These are phyloP conservation scores for Pangasianodon hypophthalmus DNA, from an alignment of 2,113 vertebrate genomes.

Conservation along the genomic window DNA sequence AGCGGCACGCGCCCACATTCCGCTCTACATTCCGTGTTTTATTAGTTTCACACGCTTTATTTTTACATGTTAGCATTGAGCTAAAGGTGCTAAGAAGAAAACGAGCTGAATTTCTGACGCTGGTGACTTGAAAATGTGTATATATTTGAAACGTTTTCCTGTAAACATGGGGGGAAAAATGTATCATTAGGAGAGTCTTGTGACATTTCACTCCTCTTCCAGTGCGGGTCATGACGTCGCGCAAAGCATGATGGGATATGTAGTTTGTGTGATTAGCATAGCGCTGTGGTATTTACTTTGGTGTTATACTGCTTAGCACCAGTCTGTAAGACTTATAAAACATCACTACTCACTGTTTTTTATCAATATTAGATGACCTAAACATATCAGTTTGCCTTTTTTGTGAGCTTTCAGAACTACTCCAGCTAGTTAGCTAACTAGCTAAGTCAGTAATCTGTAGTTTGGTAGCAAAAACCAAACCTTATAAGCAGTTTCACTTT, in stretches of 20 bases:
- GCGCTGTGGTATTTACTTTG: neutral
- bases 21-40: neutral
- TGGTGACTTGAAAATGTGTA: too few species aligned
- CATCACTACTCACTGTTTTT: neutral
- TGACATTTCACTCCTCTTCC: constrained; percentile 80
- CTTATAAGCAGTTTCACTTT: neutral
- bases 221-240: constrained; percentile 61
- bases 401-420: neutral
- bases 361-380: too few species aligned
- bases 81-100: neutral
- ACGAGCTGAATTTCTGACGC: neutral
- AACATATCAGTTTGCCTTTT: neutral
- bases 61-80: neutral
- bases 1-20: neutral
- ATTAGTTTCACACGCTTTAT: neutral
- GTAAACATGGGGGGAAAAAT: constrained; percentile 68
- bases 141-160: neutral
- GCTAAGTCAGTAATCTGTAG: neutral
- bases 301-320: neutral
- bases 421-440: neutral
- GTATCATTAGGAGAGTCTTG: constrained; percentile 76
- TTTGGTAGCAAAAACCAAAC: neutral
- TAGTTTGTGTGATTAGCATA: constrained; percentile 52
- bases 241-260: constrained; percentile 71
- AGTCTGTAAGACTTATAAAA: neutral